Conservation (phyloP, 2,797 vertebrate species). For the Loris lydekkerianus region DNA sequence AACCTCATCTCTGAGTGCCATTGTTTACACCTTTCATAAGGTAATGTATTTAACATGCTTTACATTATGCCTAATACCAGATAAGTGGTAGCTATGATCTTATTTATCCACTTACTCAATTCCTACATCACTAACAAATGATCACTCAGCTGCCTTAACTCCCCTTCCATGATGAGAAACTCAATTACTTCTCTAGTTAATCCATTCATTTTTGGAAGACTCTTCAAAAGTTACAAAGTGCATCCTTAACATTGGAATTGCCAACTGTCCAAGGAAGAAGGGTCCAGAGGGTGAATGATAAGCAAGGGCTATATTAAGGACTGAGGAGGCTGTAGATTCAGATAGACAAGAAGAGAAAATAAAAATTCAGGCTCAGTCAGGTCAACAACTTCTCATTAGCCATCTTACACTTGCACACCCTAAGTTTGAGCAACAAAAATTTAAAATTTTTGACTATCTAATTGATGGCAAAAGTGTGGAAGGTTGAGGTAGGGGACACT, state of each 20-base stretch:
- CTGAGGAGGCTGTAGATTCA: background rate
- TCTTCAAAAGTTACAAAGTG: background rate
- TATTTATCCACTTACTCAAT: conserved; percentile 38
- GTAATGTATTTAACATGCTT: conserved; percentile 12
- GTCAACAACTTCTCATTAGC: background rate
- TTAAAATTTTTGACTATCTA: background rate
- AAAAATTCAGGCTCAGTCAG: background rate
- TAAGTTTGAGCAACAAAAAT: background rate
- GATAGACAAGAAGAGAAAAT: background rate
- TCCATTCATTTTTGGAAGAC: conserved; percentile 32
- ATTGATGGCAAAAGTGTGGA: conserved; percentile 3
- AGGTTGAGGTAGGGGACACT: background rate
- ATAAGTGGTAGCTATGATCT: background rate
- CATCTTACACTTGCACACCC: background rate
- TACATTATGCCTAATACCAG: background rate
- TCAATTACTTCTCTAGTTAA: background rate
- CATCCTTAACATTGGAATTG: background rate
- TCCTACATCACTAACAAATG: background rate
- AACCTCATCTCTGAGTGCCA: too few species aligned
- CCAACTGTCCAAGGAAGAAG: background rate
- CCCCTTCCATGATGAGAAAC: background rate
- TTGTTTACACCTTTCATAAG: too few species aligned
- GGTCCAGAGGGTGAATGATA: background rate
- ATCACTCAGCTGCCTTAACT: conserved; percentile 9
- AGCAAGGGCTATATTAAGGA: background rate